Base-by-base conservation (phyloP, 2,797 vertebrate species). In the Lagorchestes hirsutus region DNA sequence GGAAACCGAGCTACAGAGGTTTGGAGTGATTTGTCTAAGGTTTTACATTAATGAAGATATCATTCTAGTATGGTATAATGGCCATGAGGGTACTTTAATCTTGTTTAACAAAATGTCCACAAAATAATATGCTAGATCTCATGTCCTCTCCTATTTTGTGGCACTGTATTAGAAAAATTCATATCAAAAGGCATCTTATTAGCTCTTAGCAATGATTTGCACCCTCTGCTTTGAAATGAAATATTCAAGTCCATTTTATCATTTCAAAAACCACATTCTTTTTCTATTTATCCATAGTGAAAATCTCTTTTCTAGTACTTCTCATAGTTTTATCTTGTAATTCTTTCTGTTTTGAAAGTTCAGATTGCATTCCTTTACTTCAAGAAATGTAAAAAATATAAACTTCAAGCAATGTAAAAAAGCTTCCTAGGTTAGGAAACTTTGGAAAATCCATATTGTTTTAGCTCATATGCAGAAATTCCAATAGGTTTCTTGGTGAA, bases 391-490 rank as follows among this genome's bases (percentile, higher is more conserved):
- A 28, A 57, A 28, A 52, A 52, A 52, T 52, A 52, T 52, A 6
- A 52, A 52, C 52, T 52, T 52, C 6, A 52, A 55, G 13, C 46
- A 2, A 46, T 46, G 2, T 46, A 46, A 55, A 55, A 57, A 57
- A 57, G 92, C 93, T 93, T 91, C 91, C 59, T 92, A 59, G 90
- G 56, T 13, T 67, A 90, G 31, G 92, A 74, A 87, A 27, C 9
- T 96, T 95, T 91, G 59, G 93, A 74, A 93, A 94, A 90, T 46
- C 91, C 96, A 92, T 90, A 94, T 62, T 82, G 18, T 82, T 82
- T 82, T 82, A 82, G 40, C n/a, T 82, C 54, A 92, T 92, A 18
- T 13, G 46, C 5, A 52, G 59, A 95, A 67, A 95, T 95, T 96
- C 54, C 22, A 67, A 13, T 16, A 24, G n/a, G 40, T 46, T 10